phyloP scores from a whole-genome alignment of 1,140 invertebrate species.

The Caenorhabditis briggsae region DNA sequence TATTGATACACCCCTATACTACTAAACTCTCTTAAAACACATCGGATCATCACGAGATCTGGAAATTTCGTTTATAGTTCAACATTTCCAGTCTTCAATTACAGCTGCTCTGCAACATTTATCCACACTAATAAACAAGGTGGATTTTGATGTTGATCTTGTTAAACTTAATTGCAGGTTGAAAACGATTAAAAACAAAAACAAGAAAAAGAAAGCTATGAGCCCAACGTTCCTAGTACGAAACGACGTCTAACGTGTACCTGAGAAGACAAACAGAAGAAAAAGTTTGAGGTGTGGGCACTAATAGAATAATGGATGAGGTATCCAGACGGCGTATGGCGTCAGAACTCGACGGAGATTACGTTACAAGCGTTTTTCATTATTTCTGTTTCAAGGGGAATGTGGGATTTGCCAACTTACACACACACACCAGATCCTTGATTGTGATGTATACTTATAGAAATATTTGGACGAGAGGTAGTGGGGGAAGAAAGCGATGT shows the following conservation, averaged over 20 bases:
- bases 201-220: too few relatives aligned
- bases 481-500: background rate
- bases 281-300: background rate
- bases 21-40: too few relatives aligned
- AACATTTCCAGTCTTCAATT: too few relatives aligned
- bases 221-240: background rate
- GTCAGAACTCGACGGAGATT: conserved; percentile 28
- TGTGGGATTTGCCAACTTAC: background rate
- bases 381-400: background rate
- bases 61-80: too few relatives aligned
- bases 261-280: background rate
- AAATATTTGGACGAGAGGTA: background rate
- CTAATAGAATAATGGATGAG: conserved; percentile 53
- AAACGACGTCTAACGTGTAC: background rate
- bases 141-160: too few relatives aligned
- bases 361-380: background rate
- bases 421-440: background rate
- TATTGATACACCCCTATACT: too few relatives aligned
- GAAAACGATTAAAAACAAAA: too few relatives aligned
- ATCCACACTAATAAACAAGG: too few relatives aligned
- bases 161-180: too few relatives aligned
- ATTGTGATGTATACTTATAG: background rate
- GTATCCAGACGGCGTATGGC: background rate
- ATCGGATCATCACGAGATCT: too few relatives aligned
- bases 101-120: too few relatives aligned